These are phyloP conservation scores for Chloroceryle amazona DNA, from an alignment of 2,797 vertebrate genomes.

Conservation along the genomic window DNA sequence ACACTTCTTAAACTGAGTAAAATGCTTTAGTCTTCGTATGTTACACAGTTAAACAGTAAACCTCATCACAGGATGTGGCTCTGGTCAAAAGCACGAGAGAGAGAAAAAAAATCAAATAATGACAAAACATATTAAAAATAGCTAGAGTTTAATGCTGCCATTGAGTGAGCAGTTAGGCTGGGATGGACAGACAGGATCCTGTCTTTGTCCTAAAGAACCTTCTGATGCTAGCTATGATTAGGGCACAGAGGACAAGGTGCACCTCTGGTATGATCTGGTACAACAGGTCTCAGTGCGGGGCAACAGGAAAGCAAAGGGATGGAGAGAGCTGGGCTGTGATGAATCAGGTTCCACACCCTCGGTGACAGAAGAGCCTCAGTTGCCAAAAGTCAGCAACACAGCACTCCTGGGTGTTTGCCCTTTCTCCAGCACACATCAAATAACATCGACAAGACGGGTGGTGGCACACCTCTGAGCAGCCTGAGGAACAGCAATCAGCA, in stretches of 20 bases:
- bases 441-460: rapidly evolving
- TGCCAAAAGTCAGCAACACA: neutral
- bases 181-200: neutral
- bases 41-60: neutral
- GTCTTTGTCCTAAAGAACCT: neutral
- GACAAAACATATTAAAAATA: conserved; percentile 14
- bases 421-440: neutral
- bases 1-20: neutral
- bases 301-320: neutral
- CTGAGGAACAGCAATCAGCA: rapidly evolving
- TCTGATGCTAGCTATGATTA: neutral
- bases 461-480: rapidly evolving
- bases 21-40: neutral
- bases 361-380: neutral
- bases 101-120: neutral
- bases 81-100: conserved; percentile 27
- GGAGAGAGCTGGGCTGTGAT: neutral
- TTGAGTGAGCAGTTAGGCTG: neutral
- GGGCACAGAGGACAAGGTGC: rapidly evolving
- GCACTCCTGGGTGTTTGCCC: neutral
- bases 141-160: neutral
- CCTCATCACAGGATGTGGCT: conserved; percentile 55
- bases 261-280: neutral
- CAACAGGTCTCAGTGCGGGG: neutral
- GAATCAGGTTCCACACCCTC: neutral